Evolutionary conservation across 2,113 vertebrate genomes (phyloP), one percentile per base, ranked within the genome.

Genomic region (Alligator sinensis): DNA sequence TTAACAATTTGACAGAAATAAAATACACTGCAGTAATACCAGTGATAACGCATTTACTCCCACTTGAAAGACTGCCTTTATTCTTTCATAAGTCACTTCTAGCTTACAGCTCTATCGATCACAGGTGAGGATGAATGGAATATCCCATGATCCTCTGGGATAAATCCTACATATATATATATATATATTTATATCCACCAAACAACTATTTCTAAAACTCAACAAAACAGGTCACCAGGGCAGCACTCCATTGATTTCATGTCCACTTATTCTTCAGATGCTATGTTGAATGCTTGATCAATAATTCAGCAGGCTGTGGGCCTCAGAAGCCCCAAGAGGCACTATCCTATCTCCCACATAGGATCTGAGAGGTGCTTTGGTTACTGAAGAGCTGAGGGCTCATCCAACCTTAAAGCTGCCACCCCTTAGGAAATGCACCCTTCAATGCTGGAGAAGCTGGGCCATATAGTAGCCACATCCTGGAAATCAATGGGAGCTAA

Each of bases 151-250:
- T 96, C 97, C 98, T 97, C 86, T 94, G 95, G 95, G 97, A 97
- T 60, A 97, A 96, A 97, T 91, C 92, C 94, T 96, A 96, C 95
- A 96, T 97, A 95, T 92, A 90, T 88, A 83, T 91, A 87, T 92
- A 95, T 96, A 88, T 92, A 81, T 97, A 97, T 95, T 98, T 97
- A 96, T 92, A 90, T 96, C 93, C 86, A 95, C 25, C 15, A 91
- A 97, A 96, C 93, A 96, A 96, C 95, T 96, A 96, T 97, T 97
- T 97, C 97, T 96, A 95, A 98, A 98, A 96, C 96, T 96, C 95
- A 95, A 96, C 60, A 92, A 94, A 97, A 97, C 97, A 90, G 97
- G 96, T 97, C 96, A 97, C 93, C 82, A 75, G 98, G 97, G 96
- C 96, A 97, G 92, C 63, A 21, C 86, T 93, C 90, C 97, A 97